A percentile compares a stretch with the other conserved stretches of the same genome.
These are phyloP conservation scores for Porphyrio hochstetteri DNA, from an alignment of 2,113 vertebrate genomes.

Conservation along the genomic window DNA sequence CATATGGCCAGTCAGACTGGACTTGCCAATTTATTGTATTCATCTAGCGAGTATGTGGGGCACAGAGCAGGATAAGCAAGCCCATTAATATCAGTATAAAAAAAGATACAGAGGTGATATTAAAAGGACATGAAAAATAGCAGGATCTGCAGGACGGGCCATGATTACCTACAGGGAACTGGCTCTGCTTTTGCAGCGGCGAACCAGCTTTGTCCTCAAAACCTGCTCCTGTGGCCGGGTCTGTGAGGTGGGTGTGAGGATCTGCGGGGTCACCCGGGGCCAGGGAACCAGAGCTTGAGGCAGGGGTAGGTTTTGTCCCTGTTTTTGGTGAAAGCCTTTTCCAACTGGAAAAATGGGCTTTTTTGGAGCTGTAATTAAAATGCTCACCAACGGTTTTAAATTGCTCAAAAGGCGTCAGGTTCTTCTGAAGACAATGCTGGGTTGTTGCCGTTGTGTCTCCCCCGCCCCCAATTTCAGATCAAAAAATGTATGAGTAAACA, in stretches of 20 bases:
- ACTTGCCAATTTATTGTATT: slow-evolving; percentile 22
- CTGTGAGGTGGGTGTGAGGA: background rate
- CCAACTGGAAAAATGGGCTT: background rate
- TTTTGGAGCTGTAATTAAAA: background rate
- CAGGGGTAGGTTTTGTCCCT: background rate
- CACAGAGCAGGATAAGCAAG: background rate
- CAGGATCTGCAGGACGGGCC: background rate
- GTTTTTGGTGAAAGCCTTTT: background rate
- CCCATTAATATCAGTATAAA: background rate
- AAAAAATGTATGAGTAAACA: background rate
- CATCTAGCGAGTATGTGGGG: background rate
- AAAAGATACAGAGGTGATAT: background rate
- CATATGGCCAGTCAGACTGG: background rate
- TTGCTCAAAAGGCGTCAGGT: background rate
- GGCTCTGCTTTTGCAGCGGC: background rate
- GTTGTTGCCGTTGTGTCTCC: background rate
- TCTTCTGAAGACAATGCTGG: background rate
- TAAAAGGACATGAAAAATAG: background rate
- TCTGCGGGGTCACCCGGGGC: background rate
- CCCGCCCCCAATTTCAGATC: background rate
- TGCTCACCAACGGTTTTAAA: background rate
- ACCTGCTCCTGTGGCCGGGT: background rate
- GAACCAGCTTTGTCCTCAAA: background rate
- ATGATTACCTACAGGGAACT: background rate
- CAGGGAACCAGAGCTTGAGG: background rate